phyloP scores from a whole-genome alignment of 1,140 invertebrate species.

The Bombus waltoni region DNA sequence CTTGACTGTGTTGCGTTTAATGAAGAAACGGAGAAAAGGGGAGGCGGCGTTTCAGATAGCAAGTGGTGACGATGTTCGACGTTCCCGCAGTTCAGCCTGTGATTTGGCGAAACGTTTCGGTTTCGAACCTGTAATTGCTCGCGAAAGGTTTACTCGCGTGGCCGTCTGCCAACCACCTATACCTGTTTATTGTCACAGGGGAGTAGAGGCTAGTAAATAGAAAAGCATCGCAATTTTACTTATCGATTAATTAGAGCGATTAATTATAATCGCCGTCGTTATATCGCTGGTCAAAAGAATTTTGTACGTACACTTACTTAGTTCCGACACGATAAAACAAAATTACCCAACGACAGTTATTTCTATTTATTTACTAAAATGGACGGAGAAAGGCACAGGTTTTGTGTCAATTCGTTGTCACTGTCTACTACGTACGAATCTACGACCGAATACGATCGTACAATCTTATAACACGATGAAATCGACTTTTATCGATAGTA shows the following conservation, averaged over 20 bases:
- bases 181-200: conserved; percentile 46
- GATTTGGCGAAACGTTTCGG: conserved; percentile 36
- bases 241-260: not conserved
- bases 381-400: too few species aligned
- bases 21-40: not conserved
- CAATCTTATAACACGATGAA: too few species aligned
- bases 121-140: conserved; percentile 49
- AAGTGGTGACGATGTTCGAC: not conserved
- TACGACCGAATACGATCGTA: too few species aligned
- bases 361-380: too few species aligned
- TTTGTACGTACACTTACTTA: not conserved
- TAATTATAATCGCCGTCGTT: not conserved
- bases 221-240: not conserved
- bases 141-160: conserved; percentile 51
- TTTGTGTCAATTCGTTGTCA: too few species aligned
- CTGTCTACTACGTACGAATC: too few species aligned
- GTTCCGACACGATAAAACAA: too few species aligned
- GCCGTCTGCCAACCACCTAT: conserved; percentile 43
- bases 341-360: too few species aligned
- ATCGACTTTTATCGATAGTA: too few species aligned
- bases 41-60: not conserved
- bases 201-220: conserved; percentile 27
- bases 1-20: not conserved
- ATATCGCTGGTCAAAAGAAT: too few species aligned
- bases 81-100: conserved; percentile 9